Base-by-base conservation (phyloP, 2,797 vertebrate species). In the Heteromormyrus szaboi region DNA sequence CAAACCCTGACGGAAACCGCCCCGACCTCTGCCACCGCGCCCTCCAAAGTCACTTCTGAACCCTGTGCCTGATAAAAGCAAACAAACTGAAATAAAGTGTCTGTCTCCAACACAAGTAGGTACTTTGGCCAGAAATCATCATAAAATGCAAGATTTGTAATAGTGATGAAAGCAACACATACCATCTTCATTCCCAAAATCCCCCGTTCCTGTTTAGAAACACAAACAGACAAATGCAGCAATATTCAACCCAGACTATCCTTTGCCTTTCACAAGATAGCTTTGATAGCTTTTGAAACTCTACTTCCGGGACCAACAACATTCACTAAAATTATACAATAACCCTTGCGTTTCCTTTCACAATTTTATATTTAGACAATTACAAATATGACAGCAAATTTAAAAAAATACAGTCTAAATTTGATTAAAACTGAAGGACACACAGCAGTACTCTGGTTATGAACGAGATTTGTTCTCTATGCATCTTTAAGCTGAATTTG, bases 1-100 rank as follows among this genome's bases (percentile, higher is more conserved):
- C 81, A 4, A 88, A 95, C 95, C 94, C 91, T 88, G 87, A 86
- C 53, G 88, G 84, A 92, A 94, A 11, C 91, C 89, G 5, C 93
- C 90, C 37, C 92, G 90, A 53, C 93, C 90, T 65, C 94, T 87
- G 88, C 92, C 91, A 86, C 93, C 86, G 50, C 93, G 92, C 53
- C 92, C 81, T 12, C 88, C 83, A 53, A 65, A 89, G 29, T 86
- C 83, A 22, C 88, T 85, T 53, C 46, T 68, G 88, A 89, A 89
- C 19, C 83, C 88, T 84, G 33, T 33, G 46, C 6, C 33, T 33
- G 6, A 46, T 51, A 54, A 53, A 53, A 33, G 9, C 46, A 51
- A 85, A 50, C 12, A 84, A 12, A 50, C 1, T 68, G 62, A 76
- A n/a, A n/a, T 19, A 19, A 46, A 44, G 17, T 7, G 33, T 44